Evolutionary conservation across 2,113 vertebrate species (phyloP), one percentile per base, ranked within the genome.

Genomic region (Menura novaehollandiae): DNA sequence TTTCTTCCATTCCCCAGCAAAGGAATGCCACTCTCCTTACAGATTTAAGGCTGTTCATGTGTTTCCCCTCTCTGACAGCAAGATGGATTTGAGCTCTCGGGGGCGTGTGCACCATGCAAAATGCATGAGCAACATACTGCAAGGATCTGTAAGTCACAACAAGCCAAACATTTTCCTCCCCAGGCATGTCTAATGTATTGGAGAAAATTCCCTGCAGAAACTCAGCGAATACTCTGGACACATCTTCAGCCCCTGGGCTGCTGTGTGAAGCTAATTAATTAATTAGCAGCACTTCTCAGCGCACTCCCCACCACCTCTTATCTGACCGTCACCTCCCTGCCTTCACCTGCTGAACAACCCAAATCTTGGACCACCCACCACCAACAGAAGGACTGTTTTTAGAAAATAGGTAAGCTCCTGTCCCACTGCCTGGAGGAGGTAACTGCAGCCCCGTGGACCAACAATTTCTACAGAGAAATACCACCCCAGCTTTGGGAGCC

Each of bases 131-230:
- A 14, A 47, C 1, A 11, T 0, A 6, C 60, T 46, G 46, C 56
- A 79, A 56, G 56, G 14, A 59, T 13, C 91, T 35, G 0, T 27
- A 21, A 17, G 37, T 1, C 39, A 15, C 59, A 53, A 55, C 53
- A 16, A 55, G 14, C 4, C 69, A 55, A 59, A n/a, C 32, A 11
- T 17, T 35, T 17, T 7, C 41, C n/a, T 58, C 53, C 33, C 20
- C 33, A 15, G 52, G 35, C 15, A 7, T 1, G 23, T 21, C 49
- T 59, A 2, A 10, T 0, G 1, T 0, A 2, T 1, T 0, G 2
- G 30, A 43, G 35, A 53, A 27, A 60, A 55, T 10, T 32, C 59
- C 83, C 32, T 73, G 18, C 6, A 26, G 13, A 33, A 59, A 11
- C 18, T 41, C 39, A 1, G 5, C 1, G 0, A 6, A 3, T 2